Percentiles rank a stretch among this genome's conserved stretches.
Conservation (phyloP, 2,888 invertebrate species). For the Drosophila merina region DNA sequence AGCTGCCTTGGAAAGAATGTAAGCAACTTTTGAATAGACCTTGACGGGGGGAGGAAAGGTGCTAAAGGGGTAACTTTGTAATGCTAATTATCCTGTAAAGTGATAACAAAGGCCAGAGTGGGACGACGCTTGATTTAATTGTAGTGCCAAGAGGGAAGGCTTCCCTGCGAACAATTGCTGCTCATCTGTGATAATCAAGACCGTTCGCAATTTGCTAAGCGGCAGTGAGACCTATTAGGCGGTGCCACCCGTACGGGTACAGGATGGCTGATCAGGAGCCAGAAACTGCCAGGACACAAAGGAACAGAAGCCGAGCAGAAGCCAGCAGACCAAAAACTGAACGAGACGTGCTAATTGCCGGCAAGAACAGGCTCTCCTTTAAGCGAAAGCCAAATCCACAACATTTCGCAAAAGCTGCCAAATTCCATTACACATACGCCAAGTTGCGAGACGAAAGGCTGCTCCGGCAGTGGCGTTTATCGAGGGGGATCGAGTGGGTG, state of each 20-base stretch:
- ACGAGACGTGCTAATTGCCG: slow-evolving; percentile 70
- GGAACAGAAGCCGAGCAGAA: slow-evolving; percentile 10
- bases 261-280: slow-evolving; percentile 17
- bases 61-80: background rate
- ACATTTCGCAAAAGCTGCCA: slow-evolving; percentile 44
- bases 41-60: background rate
- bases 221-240: slow-evolving; percentile 11
- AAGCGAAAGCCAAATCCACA: slow-evolving; percentile 28
- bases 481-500: background rate
- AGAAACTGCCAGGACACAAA: slow-evolving; percentile 19
- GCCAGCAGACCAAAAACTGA: slow-evolving; percentile 31
- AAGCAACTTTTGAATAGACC: slow-evolving; percentile 14
- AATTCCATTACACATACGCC: slow-evolving; percentile 72
- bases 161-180: slow-evolving; percentile 18
- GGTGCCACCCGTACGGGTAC: background rate
- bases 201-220: slow-evolving; percentile 17
- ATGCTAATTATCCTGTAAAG: background rate
- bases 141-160: background rate
- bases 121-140: slow-evolving; percentile 1
- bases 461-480: background rate
- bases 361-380: slow-evolving; percentile 38
- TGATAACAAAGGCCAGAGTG: slow-evolving; percentile 1
- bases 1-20: slow-evolving; percentile 8
- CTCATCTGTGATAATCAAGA: slow-evolving; percentile 28
- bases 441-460: slow-evolving; percentile 48